Evolutionary conservation across 2,113 vertebrate species (phyloP).

Genomic region (Dasyprocta punctata): DNA sequence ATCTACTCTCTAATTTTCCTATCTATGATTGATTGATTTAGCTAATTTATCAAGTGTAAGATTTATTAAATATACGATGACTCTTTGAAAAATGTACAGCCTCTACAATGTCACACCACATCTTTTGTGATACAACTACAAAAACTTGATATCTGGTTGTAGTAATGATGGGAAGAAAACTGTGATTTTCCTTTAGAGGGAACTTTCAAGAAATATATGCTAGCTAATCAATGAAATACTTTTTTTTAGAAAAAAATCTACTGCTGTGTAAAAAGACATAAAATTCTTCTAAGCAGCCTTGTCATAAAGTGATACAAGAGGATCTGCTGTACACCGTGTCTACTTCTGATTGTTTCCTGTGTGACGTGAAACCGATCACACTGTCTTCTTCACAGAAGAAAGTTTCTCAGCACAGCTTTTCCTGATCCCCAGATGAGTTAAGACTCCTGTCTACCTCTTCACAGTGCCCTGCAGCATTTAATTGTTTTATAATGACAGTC

Average conservation of each 20-base stretch:
- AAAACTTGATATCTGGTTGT: not conserved
- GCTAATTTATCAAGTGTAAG: slow-evolving; percentile 81
- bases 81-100: slow-evolving; percentile 65
- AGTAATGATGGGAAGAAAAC: not conserved
- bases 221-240: not conserved
- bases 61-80: slow-evolving; percentile 86
- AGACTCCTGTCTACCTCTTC: not conserved
- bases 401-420: not conserved
- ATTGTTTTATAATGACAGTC: not conserved
- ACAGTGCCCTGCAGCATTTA: not conserved
- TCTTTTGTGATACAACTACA: not conserved
- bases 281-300: not conserved
- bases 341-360: not conserved
- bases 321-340: no score
- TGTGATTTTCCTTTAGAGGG: not conserved
- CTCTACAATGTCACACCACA: not conserved
- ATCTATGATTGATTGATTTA: slow-evolving; percentile 88
- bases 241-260: not conserved
- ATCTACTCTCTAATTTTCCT: slow-evolving; percentile 88
- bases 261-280: not conserved
- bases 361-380: not conserved
- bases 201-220: not conserved
- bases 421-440: not conserved
- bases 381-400: not conserved
- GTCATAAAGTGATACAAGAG: not conserved